Evolutionary conservation across 2,113 vertebrate genomes (phyloP).

Genomic region (Meleagris gallopavo): DNA sequence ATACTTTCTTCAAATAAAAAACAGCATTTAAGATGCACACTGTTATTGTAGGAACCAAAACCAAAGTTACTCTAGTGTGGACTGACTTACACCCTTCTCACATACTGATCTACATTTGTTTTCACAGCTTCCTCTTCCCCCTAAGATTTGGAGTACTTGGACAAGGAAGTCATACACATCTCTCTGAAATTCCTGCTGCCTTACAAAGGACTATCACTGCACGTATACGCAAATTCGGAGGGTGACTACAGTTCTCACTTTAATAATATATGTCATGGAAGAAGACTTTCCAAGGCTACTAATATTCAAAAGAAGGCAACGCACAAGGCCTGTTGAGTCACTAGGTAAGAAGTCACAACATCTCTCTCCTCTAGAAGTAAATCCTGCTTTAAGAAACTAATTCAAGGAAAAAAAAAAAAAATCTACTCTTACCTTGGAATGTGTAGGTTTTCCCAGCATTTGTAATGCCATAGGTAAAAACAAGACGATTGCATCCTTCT

Average conservation of each 20-base stretch:
- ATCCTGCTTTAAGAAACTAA: not conserved
- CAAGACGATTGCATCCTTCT: constrained; percentile 87
- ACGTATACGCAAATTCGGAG: not conserved
- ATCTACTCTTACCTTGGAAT: constrained; percentile 85
- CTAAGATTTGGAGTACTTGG: not conserved
- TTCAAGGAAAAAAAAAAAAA: not conserved
- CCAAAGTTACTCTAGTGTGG: not conserved
- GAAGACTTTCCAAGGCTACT: not conserved
- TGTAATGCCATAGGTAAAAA: constrained; percentile 94
- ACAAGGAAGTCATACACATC: not conserved
- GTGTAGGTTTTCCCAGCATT: constrained; percentile 97
- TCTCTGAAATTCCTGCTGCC: not conserved
- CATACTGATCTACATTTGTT: not conserved
- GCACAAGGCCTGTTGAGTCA: not conserved
- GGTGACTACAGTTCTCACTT: not conserved
- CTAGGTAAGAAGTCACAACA: not conserved
- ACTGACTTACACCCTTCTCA: not conserved
- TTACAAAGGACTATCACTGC: not conserved
- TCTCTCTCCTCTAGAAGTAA: not conserved
- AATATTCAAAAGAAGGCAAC: not conserved
- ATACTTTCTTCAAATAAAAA: not conserved
- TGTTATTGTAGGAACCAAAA: not conserved
- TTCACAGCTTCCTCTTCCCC: not conserved
- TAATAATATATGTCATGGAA: not conserved
- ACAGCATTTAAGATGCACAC: not conserved